Percentiles rank a stretch among this genome's conserved stretches.
These are phyloP conservation scores for Epinephelus cyanopodus DNA, from an alignment of 2,113 vertebrate genomes.

Conservation along the genomic window DNA sequence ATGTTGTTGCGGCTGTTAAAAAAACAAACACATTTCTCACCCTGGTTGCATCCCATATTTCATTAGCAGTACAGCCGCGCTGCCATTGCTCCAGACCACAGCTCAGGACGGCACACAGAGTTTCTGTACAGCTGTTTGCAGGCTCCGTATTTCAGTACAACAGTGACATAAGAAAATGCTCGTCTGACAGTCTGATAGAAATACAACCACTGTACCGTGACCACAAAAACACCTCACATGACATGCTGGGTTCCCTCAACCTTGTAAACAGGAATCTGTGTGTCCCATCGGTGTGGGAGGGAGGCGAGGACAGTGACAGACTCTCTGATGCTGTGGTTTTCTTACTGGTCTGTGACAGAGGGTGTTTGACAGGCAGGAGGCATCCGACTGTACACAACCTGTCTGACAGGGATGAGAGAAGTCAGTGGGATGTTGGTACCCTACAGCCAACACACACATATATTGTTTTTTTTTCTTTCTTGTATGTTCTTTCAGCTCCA, in stretches of 20 bases:
- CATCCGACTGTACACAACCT: constrained; percentile 48
- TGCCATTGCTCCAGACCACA: neutral
- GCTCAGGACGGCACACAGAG: neutral
- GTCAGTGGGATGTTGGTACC: constrained; percentile 5
- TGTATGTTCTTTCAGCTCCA: constrained; percentile 34
- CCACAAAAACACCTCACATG: constrained; percentile 31
- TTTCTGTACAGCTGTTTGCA: neutral
- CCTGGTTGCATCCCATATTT: too few species aligned
- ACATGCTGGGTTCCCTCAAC: constrained; percentile 28
- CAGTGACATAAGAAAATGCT: neutral
- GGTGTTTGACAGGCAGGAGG: constrained; percentile 47
- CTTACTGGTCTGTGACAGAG: constrained; percentile 52
- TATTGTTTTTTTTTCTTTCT: neutral
- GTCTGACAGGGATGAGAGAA: constrained; percentile 52
- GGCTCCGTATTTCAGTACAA: neutral
- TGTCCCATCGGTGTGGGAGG: constrained; percentile 23
- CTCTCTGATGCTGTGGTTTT: constrained; percentile 36
- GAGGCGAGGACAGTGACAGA: constrained; percentile 39
- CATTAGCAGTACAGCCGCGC: neutral
- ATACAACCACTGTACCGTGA: constrained; percentile 43
- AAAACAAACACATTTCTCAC: too few species aligned
- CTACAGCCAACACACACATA: neutral
- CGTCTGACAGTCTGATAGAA: constrained; percentile 20
- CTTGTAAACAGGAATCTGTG: constrained; percentile 41
- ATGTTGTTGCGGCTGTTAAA: too few species aligned